Evolutionary conservation across 2,888 invertebrate genomes (phyloP).

Genomic region (Cheilosia vulpina): DNA sequence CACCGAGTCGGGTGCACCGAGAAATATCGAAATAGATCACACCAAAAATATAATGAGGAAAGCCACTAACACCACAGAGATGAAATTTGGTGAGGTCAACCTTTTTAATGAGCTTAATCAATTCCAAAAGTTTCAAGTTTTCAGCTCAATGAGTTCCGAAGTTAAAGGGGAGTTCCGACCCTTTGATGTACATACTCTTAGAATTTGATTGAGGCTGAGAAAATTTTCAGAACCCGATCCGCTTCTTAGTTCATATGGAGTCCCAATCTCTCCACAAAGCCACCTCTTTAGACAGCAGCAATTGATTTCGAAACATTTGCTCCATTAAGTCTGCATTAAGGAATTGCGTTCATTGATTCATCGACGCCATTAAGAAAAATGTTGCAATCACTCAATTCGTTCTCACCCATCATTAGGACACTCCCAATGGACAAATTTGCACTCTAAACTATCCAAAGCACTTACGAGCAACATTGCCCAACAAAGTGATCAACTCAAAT

Average conservation of each 20-base stretch:
- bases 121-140: no score
- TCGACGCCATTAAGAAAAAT: constrained; percentile 47
- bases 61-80: no score
- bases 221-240: neutral
- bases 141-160: no score
- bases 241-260: neutral
- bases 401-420: constrained; percentile 24
- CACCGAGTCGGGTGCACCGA: no score
- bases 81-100: no score
- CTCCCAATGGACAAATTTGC: constrained; percentile 65
- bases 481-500: constrained; percentile 56
- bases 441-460: constrained; percentile 54
- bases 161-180: no score
- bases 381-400: constrained; percentile 29
- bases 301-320: constrained; percentile 15
- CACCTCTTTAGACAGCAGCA: neutral
- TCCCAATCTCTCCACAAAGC: neutral
- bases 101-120: no score
- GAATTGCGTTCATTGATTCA: constrained; percentile 56
- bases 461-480: constrained; percentile 27
- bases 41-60: no score
- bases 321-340: constrained; percentile 54
- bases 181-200: no score
- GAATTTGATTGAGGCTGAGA: no score
- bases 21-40: no score